Base-by-base conservation (phyloP, 2,888 invertebrate genomes). In the Latrodectus hesperus region DNA sequence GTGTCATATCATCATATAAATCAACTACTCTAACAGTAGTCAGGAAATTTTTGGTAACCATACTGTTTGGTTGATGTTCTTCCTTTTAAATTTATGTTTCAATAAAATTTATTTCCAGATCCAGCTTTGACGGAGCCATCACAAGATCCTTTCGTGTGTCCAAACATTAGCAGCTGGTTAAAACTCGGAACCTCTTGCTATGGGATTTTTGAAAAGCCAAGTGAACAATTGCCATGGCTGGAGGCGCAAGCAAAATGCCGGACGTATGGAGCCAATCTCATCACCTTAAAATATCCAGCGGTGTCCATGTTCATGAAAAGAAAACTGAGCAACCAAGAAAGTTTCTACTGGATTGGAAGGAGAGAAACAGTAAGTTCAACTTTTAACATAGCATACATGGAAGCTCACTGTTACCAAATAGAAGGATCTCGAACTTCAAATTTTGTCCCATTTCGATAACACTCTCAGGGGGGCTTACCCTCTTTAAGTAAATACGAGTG, bases 261-360 rank as follows among this genome's bases (percentile, higher is more conserved):
- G n/a, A 49, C 52, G 1, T 74, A 22, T 6, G 60, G 17, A 4
- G 77, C 74, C 1, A 73, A 83, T 65, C 38, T 88, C 6, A 68
- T 74, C 10, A 55, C 78, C 0, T 78, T 82, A n/a, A 73, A 67
- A 17, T 77, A 38, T 17, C 22, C 60, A 12, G 70, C 74, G 0
- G 64, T 70, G 4, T 51, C 53, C 53, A 68, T 78, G 1, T 87
- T 88, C 38, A 5, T 88, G 52, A 68, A 64, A 49, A 73, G 68
- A 16, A 82, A 26, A 26, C 26, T 78, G 10, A 72, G 9, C 5
- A 16, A 11, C 10, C 70, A 83, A 11, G 17, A 78, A 5, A 52
- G 14, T 14, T 79, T 77, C 22, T 82, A 52, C 17, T 88, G 87
- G 87, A 88, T 55, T 22, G 87, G 82, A 22, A 49, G 78, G 9